Conservation (phyloP, 2,113 vertebrate genomes). For the Erpornis zantholeuca region DNA sequence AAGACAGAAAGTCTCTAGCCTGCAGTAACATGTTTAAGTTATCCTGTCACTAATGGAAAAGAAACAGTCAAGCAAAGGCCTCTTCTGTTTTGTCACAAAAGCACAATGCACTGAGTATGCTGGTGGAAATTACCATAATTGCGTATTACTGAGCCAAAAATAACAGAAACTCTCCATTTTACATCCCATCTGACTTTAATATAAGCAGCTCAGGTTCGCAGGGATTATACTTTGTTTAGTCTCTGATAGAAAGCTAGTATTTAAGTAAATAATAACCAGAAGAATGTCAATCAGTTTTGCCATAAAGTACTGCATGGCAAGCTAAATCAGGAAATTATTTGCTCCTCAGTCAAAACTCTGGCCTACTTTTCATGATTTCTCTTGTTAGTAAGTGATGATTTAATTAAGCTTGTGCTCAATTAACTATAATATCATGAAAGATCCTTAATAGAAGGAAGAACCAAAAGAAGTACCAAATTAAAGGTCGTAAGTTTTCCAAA, state of each 20-base stretch:
- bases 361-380: not conserved
- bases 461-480: not conserved
- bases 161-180: constrained; percentile 48
- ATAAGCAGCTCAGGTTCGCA: not conserved
- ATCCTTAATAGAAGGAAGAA: not conserved
- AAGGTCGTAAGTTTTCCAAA: not conserved
- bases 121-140: constrained; percentile 23
- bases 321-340: not conserved
- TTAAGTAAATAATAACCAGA: constrained; percentile 22
- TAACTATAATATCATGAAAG: not conserved
- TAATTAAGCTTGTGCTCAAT: not conserved
- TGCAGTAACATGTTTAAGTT: not conserved
- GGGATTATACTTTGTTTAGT: constrained; percentile 25
- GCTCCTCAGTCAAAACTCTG: not conserved
- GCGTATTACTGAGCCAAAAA: constrained; percentile 30
- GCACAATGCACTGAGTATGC: not conserved
- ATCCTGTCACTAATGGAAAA: constrained; percentile 6
- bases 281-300: not conserved
- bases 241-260: constrained; percentile 9
- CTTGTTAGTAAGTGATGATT: not conserved
- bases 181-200: constrained; percentile 2
- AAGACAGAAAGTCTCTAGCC: not conserved
- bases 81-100: constrained; percentile 23
- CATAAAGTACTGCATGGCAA: not conserved
- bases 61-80: not conserved